A percentile compares a stretch with the other conserved stretches of the same genome.
Conservation (phyloP, 2,113 vertebrate species). For the Campylomormyrus tamandua region DNA sequence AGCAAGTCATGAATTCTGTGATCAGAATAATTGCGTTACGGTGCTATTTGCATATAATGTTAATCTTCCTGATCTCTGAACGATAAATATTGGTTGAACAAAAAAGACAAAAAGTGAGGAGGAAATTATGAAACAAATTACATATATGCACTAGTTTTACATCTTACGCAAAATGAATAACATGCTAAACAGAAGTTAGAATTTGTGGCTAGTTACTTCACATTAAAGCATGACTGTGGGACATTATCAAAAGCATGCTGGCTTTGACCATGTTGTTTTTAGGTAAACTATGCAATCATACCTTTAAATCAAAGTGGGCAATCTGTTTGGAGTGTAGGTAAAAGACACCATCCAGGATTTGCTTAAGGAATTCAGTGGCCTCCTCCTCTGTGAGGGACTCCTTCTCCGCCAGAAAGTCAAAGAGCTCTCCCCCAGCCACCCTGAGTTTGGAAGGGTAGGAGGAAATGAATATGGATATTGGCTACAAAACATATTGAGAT, state of each 20-base stretch:
- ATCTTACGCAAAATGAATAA: not conserved
- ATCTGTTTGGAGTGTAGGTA: conserved; percentile 92
- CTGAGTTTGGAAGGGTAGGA: conserved; percentile 52
- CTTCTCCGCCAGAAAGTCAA: conserved; percentile 96
- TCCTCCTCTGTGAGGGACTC: conserved; percentile 95
- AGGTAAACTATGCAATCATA: conserved; percentile 36
- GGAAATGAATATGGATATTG: not conserved
- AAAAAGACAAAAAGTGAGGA: not conserved
- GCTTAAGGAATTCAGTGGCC: conserved; percentile 96
- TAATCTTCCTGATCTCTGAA: conserved; percentile 13
- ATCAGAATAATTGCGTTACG: conserved; percentile 32
- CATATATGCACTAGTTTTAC: not conserved
- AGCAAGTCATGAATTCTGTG: conserved; percentile 42
- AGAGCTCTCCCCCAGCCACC: conserved; percentile 93
- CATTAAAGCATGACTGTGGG: not conserved
- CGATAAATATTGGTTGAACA: not conserved
- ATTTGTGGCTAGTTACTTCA: not conserved
- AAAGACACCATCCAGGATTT: conserved; percentile 92
- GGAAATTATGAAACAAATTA: not conserved
- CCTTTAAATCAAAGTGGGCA: conserved; percentile 98
- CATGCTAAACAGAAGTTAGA: not conserved
- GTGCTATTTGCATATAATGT: not conserved
- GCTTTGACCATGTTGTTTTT: not conserved
- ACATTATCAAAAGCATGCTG: not conserved
- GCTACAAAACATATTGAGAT: not conserved